Percentiles rank a stretch among this genome's conserved stretches.
phyloP scores from a whole-genome alignment of 2,888 invertebrate genomes.

The Drosophila putrida region DNA sequence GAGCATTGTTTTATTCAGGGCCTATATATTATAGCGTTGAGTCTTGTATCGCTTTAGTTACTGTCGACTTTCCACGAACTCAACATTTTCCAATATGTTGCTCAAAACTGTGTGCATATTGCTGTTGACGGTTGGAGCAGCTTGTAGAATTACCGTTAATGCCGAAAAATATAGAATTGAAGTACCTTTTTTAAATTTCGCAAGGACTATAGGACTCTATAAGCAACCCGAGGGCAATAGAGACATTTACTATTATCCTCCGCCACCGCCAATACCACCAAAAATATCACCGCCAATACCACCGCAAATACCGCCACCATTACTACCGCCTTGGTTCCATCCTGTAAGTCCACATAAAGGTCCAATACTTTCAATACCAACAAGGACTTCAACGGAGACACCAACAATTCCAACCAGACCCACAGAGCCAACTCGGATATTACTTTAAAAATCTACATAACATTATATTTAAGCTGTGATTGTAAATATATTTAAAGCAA shows the following conservation, averaged over 20 bases:
- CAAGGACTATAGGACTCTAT: not conserved
- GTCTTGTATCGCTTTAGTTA: not conserved
- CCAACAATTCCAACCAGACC: not conserved
- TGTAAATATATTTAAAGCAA: no score
- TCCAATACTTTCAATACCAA: conserved; percentile 2
- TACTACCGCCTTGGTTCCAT: not conserved
- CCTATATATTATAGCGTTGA: conserved; percentile 4
- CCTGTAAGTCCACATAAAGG: conserved; percentile 5
- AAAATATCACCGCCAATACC: not conserved
- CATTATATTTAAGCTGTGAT: no score
- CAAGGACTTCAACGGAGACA: conserved; percentile 4
- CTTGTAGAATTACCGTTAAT: not conserved
- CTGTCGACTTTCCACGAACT: not conserved
- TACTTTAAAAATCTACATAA: no score
- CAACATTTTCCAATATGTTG: conserved; percentile 8
- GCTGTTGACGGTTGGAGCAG: not conserved
- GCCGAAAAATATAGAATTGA: not conserved
- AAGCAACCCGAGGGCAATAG: not conserved
- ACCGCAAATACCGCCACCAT: not conserved
- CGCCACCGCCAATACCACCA: not conserved
- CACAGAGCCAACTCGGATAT: not conserved
- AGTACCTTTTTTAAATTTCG: conserved; percentile 12
- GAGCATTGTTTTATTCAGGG: not conserved
- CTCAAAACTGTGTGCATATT: not conserved
- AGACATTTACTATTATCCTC: not conserved